These are phyloP conservation scores for Sus scrofa DNA, from an alignment of 2,113 vertebrate species.

Conservation along the genomic window T2T-Sscrofa CM000814.6:14585001-14585500, in stretches of 20 bases:
- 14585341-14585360: too few species aligned
- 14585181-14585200: background rate
- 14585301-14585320: too few species aligned
- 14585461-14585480: too few species aligned
- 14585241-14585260: background rate
- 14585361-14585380: too few species aligned
- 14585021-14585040: background rate
- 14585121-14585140: background rate
- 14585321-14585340: too few species aligned
- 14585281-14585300: background rate
- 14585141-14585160: background rate
- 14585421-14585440: too few species aligned
- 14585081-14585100: background rate
- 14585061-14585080: rapidly evolving
- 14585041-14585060: rapidly evolving
- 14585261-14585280: background rate
- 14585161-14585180: rapidly evolving
- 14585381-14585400: too few species aligned
- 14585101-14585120: background rate
- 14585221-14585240: too few species aligned
- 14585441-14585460: too few species aligned
- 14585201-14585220: too few species aligned
- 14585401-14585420: too few species aligned
- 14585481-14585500: background rate
- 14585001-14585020: rapidly evolving